Conservation (phyloP, 1,140 invertebrate species). For the Heliothis virescens region DNA sequence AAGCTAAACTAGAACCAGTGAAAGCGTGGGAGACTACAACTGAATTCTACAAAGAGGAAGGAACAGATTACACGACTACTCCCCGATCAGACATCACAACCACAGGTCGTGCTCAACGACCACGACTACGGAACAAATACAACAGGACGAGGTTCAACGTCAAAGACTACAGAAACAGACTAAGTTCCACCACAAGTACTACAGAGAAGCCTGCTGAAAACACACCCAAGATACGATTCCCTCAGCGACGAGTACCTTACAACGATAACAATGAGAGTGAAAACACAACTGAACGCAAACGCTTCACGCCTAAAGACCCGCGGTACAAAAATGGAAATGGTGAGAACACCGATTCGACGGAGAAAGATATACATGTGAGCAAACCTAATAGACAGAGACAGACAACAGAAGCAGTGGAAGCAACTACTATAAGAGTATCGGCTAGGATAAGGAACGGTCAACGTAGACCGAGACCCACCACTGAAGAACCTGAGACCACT, state of each 20-base stretch:
- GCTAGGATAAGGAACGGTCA: conserved; percentile 75
- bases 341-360: conserved; percentile 69
- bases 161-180: conserved; percentile 87
- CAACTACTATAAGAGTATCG: conserved; percentile 73
- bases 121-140: conserved; percentile 78
- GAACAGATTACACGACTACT: conserved; percentile 68
- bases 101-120: conserved; percentile 69
- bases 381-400: conserved; percentile 65
- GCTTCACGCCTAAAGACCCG: conserved; percentile 84
- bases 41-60: conserved; percentile 60
- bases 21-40: conserved; percentile 65
- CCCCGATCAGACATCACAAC: conserved; percentile 64
- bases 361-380: conserved; percentile 69
- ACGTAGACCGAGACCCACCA: conserved; percentile 68
- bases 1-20: conserved; percentile 67
- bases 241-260: conserved; percentile 76
- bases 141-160: conserved; percentile 87
- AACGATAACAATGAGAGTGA: conserved; percentile 76
- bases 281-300: conserved; percentile 81
- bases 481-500: conserved; percentile 73
- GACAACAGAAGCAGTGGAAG: conserved; percentile 64
- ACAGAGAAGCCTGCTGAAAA: conserved; percentile 81
- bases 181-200: conserved; percentile 86
- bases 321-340: conserved; percentile 72
- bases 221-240: conserved; percentile 77